Percentiles rank a stretch among this genome's conserved stretches.
phyloP scores from a whole-genome alignment of 2,888 invertebrate species.

The Amphipoea lucens region DNA sequence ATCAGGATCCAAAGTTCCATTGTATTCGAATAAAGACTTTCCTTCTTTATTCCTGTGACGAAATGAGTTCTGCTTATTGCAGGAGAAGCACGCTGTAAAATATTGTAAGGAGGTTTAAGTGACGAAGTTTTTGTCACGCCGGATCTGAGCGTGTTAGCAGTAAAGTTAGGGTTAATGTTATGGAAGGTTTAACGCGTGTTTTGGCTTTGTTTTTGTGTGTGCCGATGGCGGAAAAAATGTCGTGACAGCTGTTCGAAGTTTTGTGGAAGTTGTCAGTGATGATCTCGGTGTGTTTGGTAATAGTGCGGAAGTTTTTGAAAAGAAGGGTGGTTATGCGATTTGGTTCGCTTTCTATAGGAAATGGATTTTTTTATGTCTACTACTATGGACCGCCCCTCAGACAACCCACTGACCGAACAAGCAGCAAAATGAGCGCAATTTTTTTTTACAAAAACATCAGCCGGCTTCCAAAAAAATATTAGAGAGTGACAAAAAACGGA shows the following conservation, averaged over 20 bases:
- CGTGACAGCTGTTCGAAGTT: conserved; percentile 27
- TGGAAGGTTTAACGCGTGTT: conserved; percentile 53
- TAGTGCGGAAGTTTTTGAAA: not conserved
- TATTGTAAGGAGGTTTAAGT: conserved; percentile 59
- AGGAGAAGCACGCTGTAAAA: conserved; percentile 54
- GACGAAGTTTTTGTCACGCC: conserved; percentile 57
- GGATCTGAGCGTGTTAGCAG: conserved; percentile 57
- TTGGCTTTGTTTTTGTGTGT: conserved; percentile 42
- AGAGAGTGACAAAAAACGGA: no score
- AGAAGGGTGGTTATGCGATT: not conserved
- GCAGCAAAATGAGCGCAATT: no score
- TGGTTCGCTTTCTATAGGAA: not conserved
- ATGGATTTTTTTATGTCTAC: no score
- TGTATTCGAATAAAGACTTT: conserved; percentile 65
- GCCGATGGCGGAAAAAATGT: conserved; percentile 11
- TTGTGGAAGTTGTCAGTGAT: not conserved
- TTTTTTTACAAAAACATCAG: no score
- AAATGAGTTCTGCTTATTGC: conserved; percentile 74
- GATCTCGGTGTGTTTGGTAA: not conserved
- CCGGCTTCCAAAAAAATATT: no score
- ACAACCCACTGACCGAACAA: no score
- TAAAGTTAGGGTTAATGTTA: conserved; percentile 61
- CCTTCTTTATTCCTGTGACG: conserved; percentile 71
- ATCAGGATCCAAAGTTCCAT: conserved; percentile 69
- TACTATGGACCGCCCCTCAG: not conserved